Evolutionary conservation across 2,113 vertebrate genomes (phyloP), one percentile per base, ranked within the genome.

Genomic region (Corythaeola cristata): DNA sequence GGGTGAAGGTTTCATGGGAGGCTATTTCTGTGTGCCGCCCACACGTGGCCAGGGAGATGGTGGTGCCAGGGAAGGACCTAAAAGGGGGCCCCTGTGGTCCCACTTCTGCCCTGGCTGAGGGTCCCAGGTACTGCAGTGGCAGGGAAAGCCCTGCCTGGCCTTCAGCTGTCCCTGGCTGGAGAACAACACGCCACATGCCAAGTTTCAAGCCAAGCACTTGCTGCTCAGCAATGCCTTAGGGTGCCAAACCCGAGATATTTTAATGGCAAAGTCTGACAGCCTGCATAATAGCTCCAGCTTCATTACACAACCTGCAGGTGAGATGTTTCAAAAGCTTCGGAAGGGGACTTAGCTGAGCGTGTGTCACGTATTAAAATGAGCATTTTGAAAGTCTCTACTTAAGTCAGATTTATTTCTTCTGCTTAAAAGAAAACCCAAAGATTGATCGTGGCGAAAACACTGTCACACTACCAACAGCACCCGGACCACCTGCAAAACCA

Each of bases 1-100:
- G 5, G 19, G 6, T 8, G 11, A 41, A 69, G 55, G 41, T 74
- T 64, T 74, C 26, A 56, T 17, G 56, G 60, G 12, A 86, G 18
- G 16, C 63, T 64, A 27, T 76, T 64, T 68, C 58, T 58, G 7
- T 0, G 0, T 22, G 80, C 33, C 69, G 26, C 35, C 41, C 2
- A 1, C 26, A 47, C 2, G 4, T 5, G 11, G 7, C 12, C 37
- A 26, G 53, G 26, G 21, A 7, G 5, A 35, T 8, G 23, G 15
- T 59, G 41, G 58, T 37, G 15, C 45, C 45, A 73, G 50, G 33
- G 47, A 90, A 92, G 9, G 15, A 66, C 56, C 9, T 39, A 35
- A 71, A 85, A 90, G 5, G 12, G 62, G 69, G 4, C 4, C 13
- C 30, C n/a, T 67, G 23, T 49, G 52, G 67, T 37, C 58, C 15